Percentiles rank a stretch among this genome's conserved stretches.
Conservation (phyloP, 2,888 invertebrate species). For the Exocentrus adspersus region DNA sequence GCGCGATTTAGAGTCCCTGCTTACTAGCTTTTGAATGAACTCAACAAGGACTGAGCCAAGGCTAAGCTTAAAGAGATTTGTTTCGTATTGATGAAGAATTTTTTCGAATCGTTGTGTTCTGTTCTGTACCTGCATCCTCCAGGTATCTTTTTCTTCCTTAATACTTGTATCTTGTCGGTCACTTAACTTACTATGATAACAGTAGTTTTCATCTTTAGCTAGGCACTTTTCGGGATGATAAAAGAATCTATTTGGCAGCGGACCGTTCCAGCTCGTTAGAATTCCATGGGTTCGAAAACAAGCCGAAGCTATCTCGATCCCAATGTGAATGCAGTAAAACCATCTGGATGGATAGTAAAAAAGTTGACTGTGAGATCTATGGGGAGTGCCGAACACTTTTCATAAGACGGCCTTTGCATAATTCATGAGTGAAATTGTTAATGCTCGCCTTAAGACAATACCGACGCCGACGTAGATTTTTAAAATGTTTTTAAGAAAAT, state of each 20-base stretch:
- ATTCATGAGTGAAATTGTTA: constrained; percentile 58
- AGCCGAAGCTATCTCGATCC: constrained; percentile 9
- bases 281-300: constrained; percentile 7
- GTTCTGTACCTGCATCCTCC: too few species aligned
- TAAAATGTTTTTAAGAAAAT: constrained; percentile 41
- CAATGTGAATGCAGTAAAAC: constrained; percentile 15
- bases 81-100: too few species aligned
- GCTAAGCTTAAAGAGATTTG: too few species aligned
- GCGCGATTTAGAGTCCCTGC: too few species aligned
- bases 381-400: constrained; percentile 46
- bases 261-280: neutral
- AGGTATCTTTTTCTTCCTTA: too few species aligned
- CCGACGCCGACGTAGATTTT: constrained; percentile 49
- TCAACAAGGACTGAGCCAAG: too few species aligned
- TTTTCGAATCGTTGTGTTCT: too few species aligned
- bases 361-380: constrained; percentile 42
- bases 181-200: too few species aligned
- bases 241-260: constrained; percentile 6
- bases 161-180: too few species aligned
- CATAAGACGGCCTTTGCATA: constrained; percentile 54
- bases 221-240: neutral
- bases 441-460: constrained; percentile 56
- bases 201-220: too few species aligned
- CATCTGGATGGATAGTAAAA: constrained; percentile 34
- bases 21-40: too few species aligned